These are phyloP conservation scores for Lucifuga dentata DNA, from an alignment of 2,113 vertebrate genomes.

Conservation along the genomic window DNA sequence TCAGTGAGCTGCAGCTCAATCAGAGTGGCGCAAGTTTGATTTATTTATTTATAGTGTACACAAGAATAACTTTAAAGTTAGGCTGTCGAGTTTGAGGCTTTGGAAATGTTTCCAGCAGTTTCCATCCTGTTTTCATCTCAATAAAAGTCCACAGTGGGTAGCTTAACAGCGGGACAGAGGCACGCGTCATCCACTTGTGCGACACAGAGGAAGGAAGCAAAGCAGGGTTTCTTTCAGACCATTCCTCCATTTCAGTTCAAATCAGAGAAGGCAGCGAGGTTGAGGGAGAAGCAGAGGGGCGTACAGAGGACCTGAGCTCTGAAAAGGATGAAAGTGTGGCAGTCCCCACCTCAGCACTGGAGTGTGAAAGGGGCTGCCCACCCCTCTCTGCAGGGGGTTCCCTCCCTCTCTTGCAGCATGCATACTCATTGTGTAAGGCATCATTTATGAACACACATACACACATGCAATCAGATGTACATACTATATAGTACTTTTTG, in stretches of 20 bases:
- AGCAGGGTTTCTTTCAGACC: background rate
- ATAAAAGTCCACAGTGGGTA: slow-evolving; percentile 29
- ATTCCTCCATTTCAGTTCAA: slow-evolving; percentile 26
- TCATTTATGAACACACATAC: too few relatives aligned
- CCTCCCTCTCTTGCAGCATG: slow-evolving; percentile 35
- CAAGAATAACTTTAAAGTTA: background rate
- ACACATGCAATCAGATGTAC: too few relatives aligned
- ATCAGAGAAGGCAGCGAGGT: slow-evolving; percentile 6
- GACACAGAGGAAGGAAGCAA: slow-evolving; percentile 19
- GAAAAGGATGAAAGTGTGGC: slow-evolving; percentile 49
- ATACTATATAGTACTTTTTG: too few relatives aligned
- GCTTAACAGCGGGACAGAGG: slow-evolving; percentile 6
- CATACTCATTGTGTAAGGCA: slow-evolving; percentile 18
- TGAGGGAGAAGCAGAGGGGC: slow-evolving; percentile 1
- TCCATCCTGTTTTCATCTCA: slow-evolving; percentile 22
- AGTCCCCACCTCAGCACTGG: slow-evolving; percentile 32
- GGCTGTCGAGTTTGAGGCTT: slow-evolving; percentile 1
- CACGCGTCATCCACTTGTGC: slow-evolving; percentile 12
- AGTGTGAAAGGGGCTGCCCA: slow-evolving; percentile 61
- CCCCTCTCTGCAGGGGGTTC: slow-evolving; percentile 42
- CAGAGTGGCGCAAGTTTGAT: background rate
- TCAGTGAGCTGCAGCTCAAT: slow-evolving; percentile 24
- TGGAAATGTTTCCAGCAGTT: background rate
- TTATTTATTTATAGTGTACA: slow-evolving; percentile 8
- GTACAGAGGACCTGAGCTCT: slow-evolving; percentile 10